Evolutionary conservation across 1,140 invertebrate genomes (phyloP), one percentile per base, ranked within the genome.

Genomic region (Lutraria rhynchaena): DNA sequence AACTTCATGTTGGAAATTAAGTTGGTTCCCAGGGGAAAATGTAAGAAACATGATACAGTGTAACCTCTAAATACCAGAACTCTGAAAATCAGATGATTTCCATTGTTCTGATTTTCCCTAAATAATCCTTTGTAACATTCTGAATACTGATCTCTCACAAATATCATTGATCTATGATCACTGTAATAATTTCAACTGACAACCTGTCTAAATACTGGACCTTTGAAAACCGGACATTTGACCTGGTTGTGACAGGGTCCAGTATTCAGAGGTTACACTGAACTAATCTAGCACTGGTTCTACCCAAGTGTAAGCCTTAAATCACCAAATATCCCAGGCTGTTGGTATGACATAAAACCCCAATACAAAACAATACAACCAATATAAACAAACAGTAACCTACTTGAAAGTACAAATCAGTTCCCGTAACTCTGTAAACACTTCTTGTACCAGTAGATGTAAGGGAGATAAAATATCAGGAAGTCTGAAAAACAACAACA

Each of bases 371-470:
- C 9, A 15, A 29, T 41, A 5, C 19, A 51, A 27, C 27, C 17
- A 44, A 2, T 5, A 33, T 41, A 1, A 22, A 7, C 44, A 0
- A 44, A 3, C 11, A 4, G 37, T 7, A 29, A 76, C 71, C 77
- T 84, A 90, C 89, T 83, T 87, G 76, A 89, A 90, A 55, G 89
- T 90, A 31, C 41, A 83, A 31, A 88, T 83, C 3, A 90, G 73
- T 77, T 88, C 80, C 60, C 83, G 67, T 11, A 89, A 33, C 9
- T 84, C 63, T 46, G 82, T 65, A 37, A 86, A 87, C 3, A 89
- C 83, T 65, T 89, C 86, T 33, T 87, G 87, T 29, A 89, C 35
- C 11, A 85, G 35, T 41, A 90, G 71, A 35, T 83, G 76, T 22
- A 90, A 44, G 19, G 89, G 85, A 19, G 74, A 19, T 31, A 90